A percentile compares a stretch with the other conserved stretches of the same genome.
Evolutionary conservation across 1,140 invertebrate species (phyloP).

Genomic region (Heterodera schachtii): DNA sequence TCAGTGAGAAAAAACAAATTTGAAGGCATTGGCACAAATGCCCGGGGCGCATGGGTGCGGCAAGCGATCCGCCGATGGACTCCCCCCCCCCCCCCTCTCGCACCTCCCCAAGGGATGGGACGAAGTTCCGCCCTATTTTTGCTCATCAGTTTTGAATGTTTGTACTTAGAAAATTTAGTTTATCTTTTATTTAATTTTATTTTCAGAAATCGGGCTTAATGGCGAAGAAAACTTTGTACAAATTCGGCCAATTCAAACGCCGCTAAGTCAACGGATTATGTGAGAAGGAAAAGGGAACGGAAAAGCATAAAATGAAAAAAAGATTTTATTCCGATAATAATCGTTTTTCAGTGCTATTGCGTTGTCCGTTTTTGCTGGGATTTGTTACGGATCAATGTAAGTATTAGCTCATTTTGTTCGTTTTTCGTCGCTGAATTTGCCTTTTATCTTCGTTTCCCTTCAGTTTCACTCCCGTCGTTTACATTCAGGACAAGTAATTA

Average conservation of each 20-base stretch:
- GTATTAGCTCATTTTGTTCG: background rate
- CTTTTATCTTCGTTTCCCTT: slow-evolving; percentile 33
- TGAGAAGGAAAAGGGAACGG: background rate
- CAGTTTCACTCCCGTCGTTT: slow-evolving; percentile 64
- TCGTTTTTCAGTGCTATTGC: slow-evolving; percentile 61
- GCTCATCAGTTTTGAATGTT: too few relatives aligned
- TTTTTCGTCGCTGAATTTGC: background rate
- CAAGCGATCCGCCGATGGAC: too few relatives aligned
- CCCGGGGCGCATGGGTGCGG: too few relatives aligned
- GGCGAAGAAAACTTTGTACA: background rate
- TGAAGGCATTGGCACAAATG: too few relatives aligned
- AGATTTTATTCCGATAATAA: too few relatives aligned
- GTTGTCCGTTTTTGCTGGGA: slow-evolving; percentile 66
- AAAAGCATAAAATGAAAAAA: too few relatives aligned
- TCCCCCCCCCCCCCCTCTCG: too few relatives aligned
- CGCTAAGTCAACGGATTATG: background rate
- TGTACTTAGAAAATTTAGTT: background rate
- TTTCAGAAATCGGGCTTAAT: background rate
- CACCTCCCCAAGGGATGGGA: too few relatives aligned
- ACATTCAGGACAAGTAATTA: slow-evolving; percentile 66
- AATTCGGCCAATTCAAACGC: background rate
- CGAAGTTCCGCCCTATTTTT: too few relatives aligned
- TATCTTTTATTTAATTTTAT: background rate
- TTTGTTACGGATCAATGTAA: slow-evolving; percentile 67
- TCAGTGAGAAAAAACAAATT: too few relatives aligned